phyloP scores from a whole-genome alignment of 2,113 vertebrate species.

The Thunnus thynnus region DNA sequence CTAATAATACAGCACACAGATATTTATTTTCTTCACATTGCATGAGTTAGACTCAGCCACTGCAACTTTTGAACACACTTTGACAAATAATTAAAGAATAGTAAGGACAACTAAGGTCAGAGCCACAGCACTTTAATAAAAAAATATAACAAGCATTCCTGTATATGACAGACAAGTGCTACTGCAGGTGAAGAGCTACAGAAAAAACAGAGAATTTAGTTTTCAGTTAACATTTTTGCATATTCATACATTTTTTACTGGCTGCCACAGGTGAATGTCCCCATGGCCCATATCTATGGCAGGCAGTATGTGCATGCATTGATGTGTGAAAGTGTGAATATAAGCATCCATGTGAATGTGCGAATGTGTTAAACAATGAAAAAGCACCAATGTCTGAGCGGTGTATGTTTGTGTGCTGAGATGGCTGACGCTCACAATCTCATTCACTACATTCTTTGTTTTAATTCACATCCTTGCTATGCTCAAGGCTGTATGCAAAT shows the following conservation, averaged over 20 bases:
- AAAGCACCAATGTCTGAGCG: neutral
- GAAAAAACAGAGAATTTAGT: neutral
- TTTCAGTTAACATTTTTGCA: slow-evolving; percentile 20
- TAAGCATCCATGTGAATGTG: slow-evolving; percentile 8
- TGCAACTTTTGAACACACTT: neutral
- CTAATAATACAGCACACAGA: neutral
- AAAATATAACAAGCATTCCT: neutral
- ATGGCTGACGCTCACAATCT: slow-evolving; percentile 6
- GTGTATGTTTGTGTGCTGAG: no score
- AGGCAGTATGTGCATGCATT: slow-evolving; percentile 2
- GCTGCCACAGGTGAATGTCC: slow-evolving; percentile 22
- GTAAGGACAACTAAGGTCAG: neutral
- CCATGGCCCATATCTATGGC: neutral
- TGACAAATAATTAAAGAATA: neutral
- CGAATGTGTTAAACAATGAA: neutral
- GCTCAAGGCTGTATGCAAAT: slow-evolving; percentile 61
- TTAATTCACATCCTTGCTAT: slow-evolving; percentile 22
- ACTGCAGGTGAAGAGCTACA: neutral
- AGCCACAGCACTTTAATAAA: slow-evolving; percentile 3
- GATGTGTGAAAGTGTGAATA: slow-evolving; percentile 34
- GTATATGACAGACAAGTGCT: neutral
- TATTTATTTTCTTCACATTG: slow-evolving; percentile 8
- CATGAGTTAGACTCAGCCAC: neutral
- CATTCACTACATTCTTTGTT: slow-evolving; percentile 23
- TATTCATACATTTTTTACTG: slow-evolving; percentile 32